Percentiles rank a stretch among this genome's conserved stretches.
These are phyloP conservation scores for Lordiphosa andalusiaca DNA, from an alignment of 2,888 invertebrate species.

Conservation along the genomic window DNA sequence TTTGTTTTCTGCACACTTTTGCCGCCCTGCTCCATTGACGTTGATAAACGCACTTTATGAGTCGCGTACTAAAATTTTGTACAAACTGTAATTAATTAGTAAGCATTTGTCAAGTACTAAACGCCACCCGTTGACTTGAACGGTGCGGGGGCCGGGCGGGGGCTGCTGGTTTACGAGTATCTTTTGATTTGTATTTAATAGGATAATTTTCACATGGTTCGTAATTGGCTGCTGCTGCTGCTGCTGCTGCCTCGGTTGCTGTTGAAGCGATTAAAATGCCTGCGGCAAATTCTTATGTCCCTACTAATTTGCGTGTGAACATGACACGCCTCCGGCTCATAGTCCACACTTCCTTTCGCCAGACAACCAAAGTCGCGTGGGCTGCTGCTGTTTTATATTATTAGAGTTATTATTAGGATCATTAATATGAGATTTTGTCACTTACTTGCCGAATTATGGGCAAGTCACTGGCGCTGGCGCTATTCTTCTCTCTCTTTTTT, in stretches of 20 bases:
- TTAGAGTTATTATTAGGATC: slow-evolving; percentile 74
- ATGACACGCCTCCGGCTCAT: slow-evolving; percentile 24
- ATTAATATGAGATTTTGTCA: slow-evolving; percentile 67
- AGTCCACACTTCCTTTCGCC: slow-evolving; percentile 9
- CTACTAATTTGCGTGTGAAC: slow-evolving; percentile 77
- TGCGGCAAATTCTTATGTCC: slow-evolving; percentile 69
- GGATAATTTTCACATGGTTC: slow-evolving; percentile 77
- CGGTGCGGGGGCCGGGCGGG: slow-evolving; percentile 11
- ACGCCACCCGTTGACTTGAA: slow-evolving; percentile 30
- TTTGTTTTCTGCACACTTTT: slow-evolving; percentile 68
- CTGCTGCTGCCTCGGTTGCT: slow-evolving; percentile 24
- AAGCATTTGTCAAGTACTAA: slow-evolving; percentile 80
- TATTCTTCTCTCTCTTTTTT: slow-evolving; percentile 42
- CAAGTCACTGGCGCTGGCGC: not conserved
- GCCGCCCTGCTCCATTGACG: slow-evolving; percentile 16
- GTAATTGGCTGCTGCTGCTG: slow-evolving; percentile 59
- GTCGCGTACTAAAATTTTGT: slow-evolving; percentile 78
- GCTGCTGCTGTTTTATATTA: slow-evolving; percentile 68
- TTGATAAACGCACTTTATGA: slow-evolving; percentile 77
- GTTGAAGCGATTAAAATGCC: slow-evolving; percentile 57
- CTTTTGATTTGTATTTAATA: slow-evolving; percentile 71
- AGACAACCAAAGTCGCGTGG: slow-evolving; percentile 40
- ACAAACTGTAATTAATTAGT: slow-evolving; percentile 81
- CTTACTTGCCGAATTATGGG: slow-evolving; percentile 47
- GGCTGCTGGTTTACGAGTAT: slow-evolving; percentile 11